Conservation (phyloP, 2,113 vertebrate species). For the Notechis scutatus region DNA sequence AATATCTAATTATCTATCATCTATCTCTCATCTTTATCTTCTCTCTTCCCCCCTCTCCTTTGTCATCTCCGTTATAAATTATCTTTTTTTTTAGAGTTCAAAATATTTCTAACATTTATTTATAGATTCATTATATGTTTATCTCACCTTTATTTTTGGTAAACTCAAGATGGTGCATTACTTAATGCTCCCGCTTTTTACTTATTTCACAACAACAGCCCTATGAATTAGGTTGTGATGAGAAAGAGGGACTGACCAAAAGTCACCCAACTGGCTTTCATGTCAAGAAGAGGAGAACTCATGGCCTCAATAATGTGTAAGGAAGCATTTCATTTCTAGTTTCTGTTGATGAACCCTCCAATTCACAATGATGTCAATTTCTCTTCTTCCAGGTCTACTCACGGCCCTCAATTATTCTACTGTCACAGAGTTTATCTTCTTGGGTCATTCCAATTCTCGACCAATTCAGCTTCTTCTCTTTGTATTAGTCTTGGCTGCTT, state of each 20-base stretch:
- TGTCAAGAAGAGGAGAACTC: not conserved
- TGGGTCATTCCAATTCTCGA: conserved; percentile 52
- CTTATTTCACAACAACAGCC: not conserved
- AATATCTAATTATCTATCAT: too few species aligned
- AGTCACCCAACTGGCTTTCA: not conserved
- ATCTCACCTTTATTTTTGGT: not conserved
- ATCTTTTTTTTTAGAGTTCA: not conserved
- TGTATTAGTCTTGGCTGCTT: conserved; percentile 44
- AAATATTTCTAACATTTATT: not conserved
- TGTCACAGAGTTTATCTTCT: conserved; percentile 57
- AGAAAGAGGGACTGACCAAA: not conserved
- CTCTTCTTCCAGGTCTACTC: not conserved
- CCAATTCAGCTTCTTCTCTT: conserved; percentile 54
- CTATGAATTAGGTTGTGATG: not conserved
- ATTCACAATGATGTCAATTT: not conserved
- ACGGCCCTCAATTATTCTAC: conserved; percentile 43
- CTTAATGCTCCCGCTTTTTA: not conserved
- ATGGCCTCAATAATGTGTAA: not conserved
- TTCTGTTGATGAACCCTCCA: not conserved
- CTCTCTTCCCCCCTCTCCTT: not conserved
- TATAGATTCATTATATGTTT: not conserved
- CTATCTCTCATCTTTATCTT: not conserved
- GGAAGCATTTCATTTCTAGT: not conserved
- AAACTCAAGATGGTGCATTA: not conserved
- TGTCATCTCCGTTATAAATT: not conserved